Percentiles rank a stretch among this genome's conserved stretches.
Evolutionary conservation across 2,113 vertebrate species (phyloP).

Genomic region (Poeciliopsis prolifica): DNA sequence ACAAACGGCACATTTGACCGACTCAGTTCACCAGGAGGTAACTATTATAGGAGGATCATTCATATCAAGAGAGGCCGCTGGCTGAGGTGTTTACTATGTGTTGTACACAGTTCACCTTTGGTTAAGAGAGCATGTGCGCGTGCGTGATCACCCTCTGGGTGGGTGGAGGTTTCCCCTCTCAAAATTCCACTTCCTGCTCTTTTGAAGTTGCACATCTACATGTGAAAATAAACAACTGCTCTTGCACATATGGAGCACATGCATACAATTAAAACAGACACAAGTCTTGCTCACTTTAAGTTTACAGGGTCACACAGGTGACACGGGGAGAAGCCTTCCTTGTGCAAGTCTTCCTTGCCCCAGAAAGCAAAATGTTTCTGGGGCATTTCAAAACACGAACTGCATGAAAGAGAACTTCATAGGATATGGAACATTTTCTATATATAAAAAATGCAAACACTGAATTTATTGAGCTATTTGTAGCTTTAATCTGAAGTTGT

Average conservation of each 20-base stretch:
- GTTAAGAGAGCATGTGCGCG: not conserved
- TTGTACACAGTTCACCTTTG: conserved; percentile 20
- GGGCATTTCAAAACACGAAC: conserved; percentile 62
- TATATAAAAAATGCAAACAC: not conserved
- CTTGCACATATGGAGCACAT: conserved; percentile 43
- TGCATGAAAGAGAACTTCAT: conserved; percentile 39
- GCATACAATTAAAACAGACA: conserved; percentile 26
- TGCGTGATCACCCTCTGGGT: conserved; percentile 26
- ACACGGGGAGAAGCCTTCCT: conserved; percentile 60
- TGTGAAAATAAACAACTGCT: conserved; percentile 69
- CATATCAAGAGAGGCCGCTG: conserved; percentile 1
- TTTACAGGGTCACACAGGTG: conserved; percentile 72
- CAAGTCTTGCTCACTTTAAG: conserved; percentile 30
- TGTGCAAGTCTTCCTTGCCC: conserved; percentile 12
- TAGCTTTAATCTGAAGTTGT: conserved; percentile 3
- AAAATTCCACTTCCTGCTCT: conserved; percentile 75
- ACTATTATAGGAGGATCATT: not conserved
- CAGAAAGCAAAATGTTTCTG: conserved; percentile 66
- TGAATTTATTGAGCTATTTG: not conserved
- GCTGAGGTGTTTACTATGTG: conserved; percentile 22
- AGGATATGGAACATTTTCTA: conserved; percentile 31
- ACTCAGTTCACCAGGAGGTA: conserved; percentile 21
- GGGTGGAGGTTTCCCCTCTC: conserved; percentile 67
- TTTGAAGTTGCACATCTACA: conserved; percentile 65
- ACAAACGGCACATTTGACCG: conserved; percentile 32